These are phyloP conservation scores for Paedocypris micromegethes DNA, from an alignment of 2,797 vertebrate genomes.

Conservation along the genomic window DNA sequence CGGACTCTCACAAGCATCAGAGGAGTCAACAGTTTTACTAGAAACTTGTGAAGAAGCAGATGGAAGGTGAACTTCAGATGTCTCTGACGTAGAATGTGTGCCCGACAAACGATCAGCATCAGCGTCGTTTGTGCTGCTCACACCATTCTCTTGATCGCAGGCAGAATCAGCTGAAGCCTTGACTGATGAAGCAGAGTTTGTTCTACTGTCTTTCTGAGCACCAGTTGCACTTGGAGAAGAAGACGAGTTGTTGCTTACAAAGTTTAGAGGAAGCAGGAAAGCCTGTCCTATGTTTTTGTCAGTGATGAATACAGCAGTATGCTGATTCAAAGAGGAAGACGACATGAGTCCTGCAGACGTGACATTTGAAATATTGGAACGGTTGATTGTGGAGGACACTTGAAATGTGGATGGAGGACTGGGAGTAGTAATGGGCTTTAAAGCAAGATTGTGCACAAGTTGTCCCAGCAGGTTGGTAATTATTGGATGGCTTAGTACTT, in stretches of 20 bases:
- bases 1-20: background rate
- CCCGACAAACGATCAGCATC: conserved; percentile 7
- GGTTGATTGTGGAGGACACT: background rate
- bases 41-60: background rate
- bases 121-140: conserved; percentile 1
- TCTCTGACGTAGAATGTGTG: conserved; percentile 42
- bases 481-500: conserved; percentile 20
- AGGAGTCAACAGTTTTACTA: background rate
- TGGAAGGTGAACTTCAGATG: background rate
- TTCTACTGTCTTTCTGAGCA: background rate
- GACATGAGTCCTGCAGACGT: background rate
- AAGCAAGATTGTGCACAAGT: background rate
- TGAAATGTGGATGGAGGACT: conserved; percentile 1
- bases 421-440: background rate
- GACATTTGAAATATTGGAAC: background rate
- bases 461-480: background rate
- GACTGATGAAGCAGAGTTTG: conserved; percentile 32
- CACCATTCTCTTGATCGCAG: conserved; percentile 37
- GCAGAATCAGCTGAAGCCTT: conserved; percentile 51
- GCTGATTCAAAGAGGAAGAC: background rate
- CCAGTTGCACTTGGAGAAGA: background rate
- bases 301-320: background rate
- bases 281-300: background rate
- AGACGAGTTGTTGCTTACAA: no score
- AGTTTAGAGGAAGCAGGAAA: background rate